These are phyloP conservation scores for Mantis religiosa DNA, from an alignment of 2,888 invertebrate genomes.

Conservation along the genomic window DNA sequence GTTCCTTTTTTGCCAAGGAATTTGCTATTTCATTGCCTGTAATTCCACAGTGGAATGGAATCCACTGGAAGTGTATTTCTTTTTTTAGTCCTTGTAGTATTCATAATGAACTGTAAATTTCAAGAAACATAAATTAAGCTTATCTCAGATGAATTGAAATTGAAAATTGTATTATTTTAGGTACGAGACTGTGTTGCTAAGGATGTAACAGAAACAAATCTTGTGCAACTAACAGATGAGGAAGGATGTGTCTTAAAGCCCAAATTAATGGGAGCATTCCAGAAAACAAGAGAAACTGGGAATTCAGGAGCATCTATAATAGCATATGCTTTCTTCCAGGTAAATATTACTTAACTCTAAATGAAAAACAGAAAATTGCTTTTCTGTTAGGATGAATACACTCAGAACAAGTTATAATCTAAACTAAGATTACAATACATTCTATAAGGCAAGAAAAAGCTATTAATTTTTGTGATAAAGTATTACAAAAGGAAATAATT, in stretches of 20 bases:
- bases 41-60: too few relatives aligned
- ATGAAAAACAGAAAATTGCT: neutral
- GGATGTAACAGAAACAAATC: slow-evolving; percentile 62
- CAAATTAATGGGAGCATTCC: slow-evolving; percentile 77
- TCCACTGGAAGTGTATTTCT: too few relatives aligned
- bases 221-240: slow-evolving; percentile 67
- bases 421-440: neutral
- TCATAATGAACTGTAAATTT: too few relatives aligned
- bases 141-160: neutral
- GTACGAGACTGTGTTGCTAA: slow-evolving; percentile 73
- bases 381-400: too few relatives aligned
- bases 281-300: slow-evolving; percentile 70
- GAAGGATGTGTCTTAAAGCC: slow-evolving; percentile 74
- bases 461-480: neutral
- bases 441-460: neutral
- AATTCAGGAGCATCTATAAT: slow-evolving; percentile 69
- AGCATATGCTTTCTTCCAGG: slow-evolving; percentile 70
- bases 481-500: neutral
- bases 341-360: neutral
- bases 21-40: too few relatives aligned
- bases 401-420: too few relatives aligned
- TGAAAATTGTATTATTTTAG: slow-evolving; percentile 32
- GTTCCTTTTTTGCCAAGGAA: too few relatives aligned
- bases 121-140: neutral
- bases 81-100: too few relatives aligned